Conservation (phyloP, 2,888 invertebrate species). For the Drosophila histrio region DNA sequence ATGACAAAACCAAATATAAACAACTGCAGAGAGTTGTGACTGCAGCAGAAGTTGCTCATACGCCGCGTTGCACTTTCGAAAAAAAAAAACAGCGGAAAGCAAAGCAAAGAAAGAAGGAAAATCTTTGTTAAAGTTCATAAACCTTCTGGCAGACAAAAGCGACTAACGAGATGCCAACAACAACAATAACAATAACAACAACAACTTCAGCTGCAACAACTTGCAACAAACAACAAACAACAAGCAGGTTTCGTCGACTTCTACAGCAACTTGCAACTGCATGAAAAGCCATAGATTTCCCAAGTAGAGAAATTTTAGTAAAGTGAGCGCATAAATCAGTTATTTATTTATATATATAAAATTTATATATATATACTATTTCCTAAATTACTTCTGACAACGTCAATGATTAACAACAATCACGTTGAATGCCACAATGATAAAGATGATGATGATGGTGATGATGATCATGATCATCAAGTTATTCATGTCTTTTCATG, state of each 20-base stretch:
- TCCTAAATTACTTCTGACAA: constrained; percentile 78
- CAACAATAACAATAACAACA: constrained; percentile 37
- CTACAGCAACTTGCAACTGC: constrained; percentile 25
- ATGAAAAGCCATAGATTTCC: constrained; percentile 57
- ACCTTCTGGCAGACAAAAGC: constrained; percentile 70
- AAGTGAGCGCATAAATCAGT: constrained; percentile 51
- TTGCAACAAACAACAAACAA: not conserved
- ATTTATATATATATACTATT: constrained; percentile 26
- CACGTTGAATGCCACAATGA: constrained; percentile 45
- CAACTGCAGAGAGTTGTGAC: constrained; percentile 12
- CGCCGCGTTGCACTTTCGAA: constrained; percentile 74
- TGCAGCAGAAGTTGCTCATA: constrained; percentile 63
- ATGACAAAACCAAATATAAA: constrained; percentile 14
- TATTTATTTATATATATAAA: not conserved
- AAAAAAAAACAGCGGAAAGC: constrained; percentile 18
- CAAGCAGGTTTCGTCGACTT: constrained; percentile 51
- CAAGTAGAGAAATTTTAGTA: constrained; percentile 52
- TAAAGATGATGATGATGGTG: constrained; percentile 31
- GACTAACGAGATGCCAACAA: constrained; percentile 43
- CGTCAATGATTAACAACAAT: constrained; percentile 47
- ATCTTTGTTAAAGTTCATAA: constrained; percentile 80
- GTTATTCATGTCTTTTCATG: constrained; percentile 24
- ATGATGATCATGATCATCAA: constrained; percentile 34
- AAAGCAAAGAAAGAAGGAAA: constrained; percentile 49
- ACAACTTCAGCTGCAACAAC: constrained; percentile 26